Evolutionary conservation across 2,113 vertebrate species (phyloP), one percentile per base, ranked within the genome.

Genomic region (Nerophis ophidion): DNA sequence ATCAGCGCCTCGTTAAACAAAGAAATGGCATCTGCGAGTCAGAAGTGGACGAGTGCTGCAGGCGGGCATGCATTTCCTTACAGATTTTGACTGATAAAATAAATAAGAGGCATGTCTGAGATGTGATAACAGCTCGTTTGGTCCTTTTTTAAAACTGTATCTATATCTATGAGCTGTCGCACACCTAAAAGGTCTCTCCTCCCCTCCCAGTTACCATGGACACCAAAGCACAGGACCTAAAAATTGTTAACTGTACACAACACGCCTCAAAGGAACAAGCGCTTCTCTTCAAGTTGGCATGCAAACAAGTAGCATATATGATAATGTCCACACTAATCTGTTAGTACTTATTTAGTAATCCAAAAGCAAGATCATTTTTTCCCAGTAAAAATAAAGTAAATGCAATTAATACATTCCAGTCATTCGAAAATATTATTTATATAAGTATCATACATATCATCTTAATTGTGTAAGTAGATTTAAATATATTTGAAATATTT

Each of bases 141-240:
- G 11, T 44, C 10, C 12, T 44, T 44, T 11, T 12, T 44, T 44
- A 12, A 11, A 63, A 65, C 67, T 55, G 45, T 1, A 10, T 45
- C 55, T 47, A 10, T 49, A 13, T 13, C 46, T 70, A 13, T 54
- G 40, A 66, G 46, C 48, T 50, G 56, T 68, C 61, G 68, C 66
- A 50, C 45, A 69, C 70, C 68, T 58, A 52, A 74, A 68, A 48
- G 70, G 61, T 69, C 74, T 82, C 84, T 81, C 82, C 81, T 80
- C 76, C 71, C 69, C 68, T 79, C 71, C 68, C 48, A 10, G 88
- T 91, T 91, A 76, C 88, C 89, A 91, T 89, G 88, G 86, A 76
- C 86, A 89, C 87, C 74, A 75, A 81, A 76, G 68, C 74, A 68
- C 70, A 67, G 66, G 60, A 60, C 61, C 75, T 84, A 73, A 79